Conservation (phyloP, 2,113 vertebrate species). For the Aspiorhynchus laticeps region DNA sequence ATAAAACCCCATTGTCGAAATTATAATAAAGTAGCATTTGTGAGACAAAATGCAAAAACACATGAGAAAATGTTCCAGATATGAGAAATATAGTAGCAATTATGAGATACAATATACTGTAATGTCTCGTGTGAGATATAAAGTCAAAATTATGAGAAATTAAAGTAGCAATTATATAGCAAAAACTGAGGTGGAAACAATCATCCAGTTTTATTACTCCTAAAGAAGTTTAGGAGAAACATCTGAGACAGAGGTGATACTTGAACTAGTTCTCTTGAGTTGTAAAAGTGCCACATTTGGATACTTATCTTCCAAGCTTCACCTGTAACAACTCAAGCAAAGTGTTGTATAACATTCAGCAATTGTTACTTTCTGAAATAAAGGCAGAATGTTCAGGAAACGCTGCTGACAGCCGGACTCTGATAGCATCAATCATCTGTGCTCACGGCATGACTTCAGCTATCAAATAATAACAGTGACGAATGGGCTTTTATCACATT, state of each 20-base stretch:
- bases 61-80: no score
- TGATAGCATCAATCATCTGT: slow-evolving; percentile 33
- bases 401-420: background rate
- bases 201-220: background rate
- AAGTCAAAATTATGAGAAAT: background rate
- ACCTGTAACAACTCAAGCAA: background rate
- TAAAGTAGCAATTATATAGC: background rate
- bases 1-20: background rate
- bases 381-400: background rate
- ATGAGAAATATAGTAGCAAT: background rate
- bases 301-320: background rate
- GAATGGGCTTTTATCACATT: slow-evolving; percentile 10
- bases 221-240: background rate
- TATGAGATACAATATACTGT: background rate
- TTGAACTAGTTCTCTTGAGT: background rate
- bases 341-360: background rate
- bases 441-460: background rate
- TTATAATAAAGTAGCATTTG: background rate
- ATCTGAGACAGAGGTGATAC: background rate
- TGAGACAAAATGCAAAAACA: background rate
- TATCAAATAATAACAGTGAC: slow-evolving; percentile 31
- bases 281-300: background rate
- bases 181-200: background rate
- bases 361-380: background rate
- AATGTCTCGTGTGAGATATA: background rate